Percentiles rank a stretch among this genome's conserved stretches.
These are phyloP conservation scores for Drosophila mimetica DNA, from an alignment of 2,888 invertebrate genomes.

Conservation along the genomic window DNA sequence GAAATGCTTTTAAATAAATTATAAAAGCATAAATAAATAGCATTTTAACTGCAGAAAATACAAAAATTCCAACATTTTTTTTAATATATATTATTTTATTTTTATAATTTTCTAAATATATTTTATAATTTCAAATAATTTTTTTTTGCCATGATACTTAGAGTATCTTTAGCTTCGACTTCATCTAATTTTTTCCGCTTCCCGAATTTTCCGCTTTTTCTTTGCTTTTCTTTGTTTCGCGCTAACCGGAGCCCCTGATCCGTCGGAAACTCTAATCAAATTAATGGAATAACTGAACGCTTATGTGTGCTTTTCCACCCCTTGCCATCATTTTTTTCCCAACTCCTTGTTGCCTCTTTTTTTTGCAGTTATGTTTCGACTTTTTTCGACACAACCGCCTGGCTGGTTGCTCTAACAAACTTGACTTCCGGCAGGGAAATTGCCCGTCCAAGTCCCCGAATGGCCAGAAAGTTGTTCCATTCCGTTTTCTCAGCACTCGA, in stretches of 20 bases:
- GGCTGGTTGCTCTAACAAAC: slow-evolving; percentile 58
- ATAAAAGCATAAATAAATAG: neutral
- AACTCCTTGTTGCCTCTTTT: slow-evolving; percentile 8
- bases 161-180: slow-evolving; percentile 18
- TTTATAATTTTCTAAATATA: neutral
- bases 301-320: slow-evolving; percentile 34
- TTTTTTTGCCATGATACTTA: neutral
- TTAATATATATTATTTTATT: neutral
- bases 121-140: neutral
- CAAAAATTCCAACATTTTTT: neutral
- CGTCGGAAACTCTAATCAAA: slow-evolving; percentile 70
- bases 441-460: slow-evolving; percentile 52
- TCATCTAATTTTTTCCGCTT: neutral
- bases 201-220: slow-evolving; percentile 12
- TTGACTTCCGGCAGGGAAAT: slow-evolving; percentile 68
- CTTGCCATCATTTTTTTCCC: neutral
- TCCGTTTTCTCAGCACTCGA: neutral
- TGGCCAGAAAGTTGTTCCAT: slow-evolving; percentile 24
- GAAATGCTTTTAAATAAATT: too few relatives aligned
- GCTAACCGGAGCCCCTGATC: slow-evolving; percentile 17
- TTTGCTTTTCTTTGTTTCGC: slow-evolving; percentile 17
- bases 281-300: slow-evolving; percentile 72
- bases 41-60: neutral
- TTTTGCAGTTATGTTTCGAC: slow-evolving; percentile 16
- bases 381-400: slow-evolving; percentile 12